Evolutionary conservation across 2,888 invertebrate species (phyloP), one percentile per base, ranked within the genome.

Genomic region (Phymatocera aterrima): DNA sequence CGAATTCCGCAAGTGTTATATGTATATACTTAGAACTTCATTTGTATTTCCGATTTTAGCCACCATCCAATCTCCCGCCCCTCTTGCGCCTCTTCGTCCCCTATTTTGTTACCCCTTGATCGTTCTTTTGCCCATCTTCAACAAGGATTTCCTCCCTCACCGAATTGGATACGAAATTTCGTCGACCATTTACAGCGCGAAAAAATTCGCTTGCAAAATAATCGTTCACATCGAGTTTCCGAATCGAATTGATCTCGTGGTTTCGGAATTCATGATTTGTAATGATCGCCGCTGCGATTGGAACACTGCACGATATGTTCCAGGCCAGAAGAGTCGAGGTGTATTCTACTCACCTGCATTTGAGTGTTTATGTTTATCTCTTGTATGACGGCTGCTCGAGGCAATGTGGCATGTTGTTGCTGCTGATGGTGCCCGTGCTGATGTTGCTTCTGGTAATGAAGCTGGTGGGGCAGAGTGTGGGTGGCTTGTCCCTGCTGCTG

Each of bases 331-430:
- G 8, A 3, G 34, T 8, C 15, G 37, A 12, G 31, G 15, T 12
- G 24, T 6, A 15, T n/a, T n/a, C n/a, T n/a, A 72, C 84, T 86
- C 82, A 88, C 89, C 85, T 88, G 88, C 83, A 89, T 88, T 84
- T 88, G 88, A 82, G 82, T 83, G 82, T 87, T 93, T 88, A 93
- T 93, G 84, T 92, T 92, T 90, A 93, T 92, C 84, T 93, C 93
- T 40, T 92, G 92, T 79, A 93, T 92, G 77, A 93, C 91, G 83
- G 92, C 87, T 70, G 88, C 84, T 82, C 90, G 84, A 88, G 83
- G 92, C 91, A 83, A 91, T 88, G 89, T 93, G 88, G 90, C 92
- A 86, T 93, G 93, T 65, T 84, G 93, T 88, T 92, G 93, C 89
- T 93, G 93, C 65, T 84, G 93, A 88, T 92, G 93, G 89, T 93